Conservation (phyloP, 92 coral and sea anemone species). For the Palythoa grandis region DNA sequence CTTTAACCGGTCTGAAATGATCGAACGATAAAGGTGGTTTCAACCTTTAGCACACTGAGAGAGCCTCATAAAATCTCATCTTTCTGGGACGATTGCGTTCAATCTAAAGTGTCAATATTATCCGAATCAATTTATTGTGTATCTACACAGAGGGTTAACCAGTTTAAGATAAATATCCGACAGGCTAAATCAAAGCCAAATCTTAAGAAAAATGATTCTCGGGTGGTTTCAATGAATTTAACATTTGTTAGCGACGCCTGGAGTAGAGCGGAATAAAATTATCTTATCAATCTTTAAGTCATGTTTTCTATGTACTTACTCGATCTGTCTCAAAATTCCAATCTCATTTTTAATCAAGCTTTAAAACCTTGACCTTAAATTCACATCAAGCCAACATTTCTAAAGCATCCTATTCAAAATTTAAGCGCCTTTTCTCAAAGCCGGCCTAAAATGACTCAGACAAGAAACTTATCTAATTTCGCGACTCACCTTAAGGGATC, state of each 20-base stretch:
- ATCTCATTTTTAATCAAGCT: neutral
- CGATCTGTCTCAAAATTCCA: constrained; percentile 14
- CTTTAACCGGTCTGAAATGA: neutral
- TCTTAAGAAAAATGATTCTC: neutral
- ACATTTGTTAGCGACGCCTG: constrained; percentile 18
- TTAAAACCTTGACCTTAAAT: neutral
- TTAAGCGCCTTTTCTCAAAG: constrained; percentile 34
- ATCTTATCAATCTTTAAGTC: neutral
- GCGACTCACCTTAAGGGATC: constrained; percentile 36
- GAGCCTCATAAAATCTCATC: neutral
- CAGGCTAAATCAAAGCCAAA: neutral
- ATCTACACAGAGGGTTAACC: neutral
- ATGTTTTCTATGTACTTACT: neutral
- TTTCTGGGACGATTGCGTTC: neutral
- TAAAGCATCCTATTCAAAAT: constrained; percentile 1
- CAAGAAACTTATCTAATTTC: neutral
- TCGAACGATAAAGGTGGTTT: neutral
- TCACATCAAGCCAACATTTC: constrained; percentile 18
- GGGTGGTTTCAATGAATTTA: constrained; percentile 40
- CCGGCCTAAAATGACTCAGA: constrained; percentile 27
- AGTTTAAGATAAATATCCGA: constrained; percentile 1
- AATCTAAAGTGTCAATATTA: neutral
- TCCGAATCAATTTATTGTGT: neutral
- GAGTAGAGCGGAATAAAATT: neutral
- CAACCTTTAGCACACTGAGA: neutral